Percentiles rank a stretch among this genome's conserved stretches.
These are phyloP conservation scores for Lepus europaeus DNA, from an alignment of 2,113 vertebrate genomes.

Conservation along the genomic window DNA sequence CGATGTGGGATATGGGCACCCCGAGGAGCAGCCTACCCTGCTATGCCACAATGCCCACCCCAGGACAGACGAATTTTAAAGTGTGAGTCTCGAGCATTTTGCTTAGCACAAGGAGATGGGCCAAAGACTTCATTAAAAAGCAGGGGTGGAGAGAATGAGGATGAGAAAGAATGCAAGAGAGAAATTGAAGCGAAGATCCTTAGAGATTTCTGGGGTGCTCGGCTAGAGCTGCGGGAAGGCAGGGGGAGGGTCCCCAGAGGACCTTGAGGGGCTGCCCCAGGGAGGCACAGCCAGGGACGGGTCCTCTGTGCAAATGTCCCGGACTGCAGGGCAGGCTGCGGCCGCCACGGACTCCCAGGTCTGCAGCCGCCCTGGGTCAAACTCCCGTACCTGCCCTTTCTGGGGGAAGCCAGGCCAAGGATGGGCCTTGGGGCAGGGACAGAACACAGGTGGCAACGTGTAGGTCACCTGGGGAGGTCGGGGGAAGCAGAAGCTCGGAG, in stretches of 20 bases:
- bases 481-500: not conserved
- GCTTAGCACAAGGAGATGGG: not conserved
- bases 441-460: not conserved
- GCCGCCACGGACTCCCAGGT: too few relatives aligned
- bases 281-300: fast-evolving
- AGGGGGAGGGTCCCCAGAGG: too few relatives aligned
- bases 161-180: not conserved
- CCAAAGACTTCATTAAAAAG: not conserved
- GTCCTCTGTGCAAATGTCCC: fast-evolving
- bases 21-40: too few relatives aligned
- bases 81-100: not conserved
- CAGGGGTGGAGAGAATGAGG: not conserved
- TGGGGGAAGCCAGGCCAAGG: not conserved
- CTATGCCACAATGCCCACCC: too few relatives aligned
- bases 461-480: not conserved
- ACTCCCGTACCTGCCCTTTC: not conserved
- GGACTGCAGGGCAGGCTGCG: too few relatives aligned
- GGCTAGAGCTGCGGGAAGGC: not conserved
- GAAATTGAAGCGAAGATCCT: not conserved
- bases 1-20: too few relatives aligned
- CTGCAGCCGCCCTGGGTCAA: not conserved
- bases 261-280: not conserved
- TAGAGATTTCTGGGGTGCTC: not conserved
- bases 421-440: not conserved
- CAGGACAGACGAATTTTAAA: not conserved